Conservation (phyloP, 2,113 vertebrate species). For the Ceuthmochares aereus region DNA sequence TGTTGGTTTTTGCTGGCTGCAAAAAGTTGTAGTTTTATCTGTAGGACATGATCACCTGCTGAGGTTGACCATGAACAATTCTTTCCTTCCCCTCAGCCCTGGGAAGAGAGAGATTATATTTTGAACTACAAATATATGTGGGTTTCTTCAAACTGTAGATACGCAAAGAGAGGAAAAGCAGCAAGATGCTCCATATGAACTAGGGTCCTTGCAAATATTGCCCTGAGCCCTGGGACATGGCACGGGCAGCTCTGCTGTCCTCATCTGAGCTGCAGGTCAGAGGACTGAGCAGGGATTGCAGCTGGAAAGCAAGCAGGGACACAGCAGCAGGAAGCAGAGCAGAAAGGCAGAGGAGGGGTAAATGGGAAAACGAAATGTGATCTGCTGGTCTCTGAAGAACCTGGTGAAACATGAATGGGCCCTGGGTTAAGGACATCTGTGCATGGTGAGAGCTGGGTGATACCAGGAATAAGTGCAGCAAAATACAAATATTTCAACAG, state of each 20-base stretch:
- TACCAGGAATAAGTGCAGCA: neutral
- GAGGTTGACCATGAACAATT: neutral
- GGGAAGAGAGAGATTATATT: neutral
- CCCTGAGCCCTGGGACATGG: neutral
- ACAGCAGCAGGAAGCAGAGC: neutral
- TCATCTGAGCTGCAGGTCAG: neutral
- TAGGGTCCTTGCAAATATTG: neutral
- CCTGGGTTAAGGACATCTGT: neutral
- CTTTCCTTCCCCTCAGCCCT: neutral
- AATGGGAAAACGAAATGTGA: neutral
- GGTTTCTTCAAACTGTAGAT: fast-evolving
- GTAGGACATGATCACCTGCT: neutral
- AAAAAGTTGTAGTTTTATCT: neutral
- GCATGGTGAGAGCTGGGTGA: neutral
- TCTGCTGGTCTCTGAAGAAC: neutral
- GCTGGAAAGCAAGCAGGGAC: neutral
- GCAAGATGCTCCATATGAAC: fast-evolving
- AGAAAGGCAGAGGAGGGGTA: neutral
- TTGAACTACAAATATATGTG: neutral
- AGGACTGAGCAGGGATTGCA: neutral
- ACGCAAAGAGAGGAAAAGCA: neutral
- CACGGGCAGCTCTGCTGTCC: neutral
- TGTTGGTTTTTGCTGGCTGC: neutral
- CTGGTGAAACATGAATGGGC: neutral
- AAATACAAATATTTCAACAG: too few relatives aligned